phyloP scores from a whole-genome alignment of 2,113 vertebrate species.

The Petroica traversi region DNA sequence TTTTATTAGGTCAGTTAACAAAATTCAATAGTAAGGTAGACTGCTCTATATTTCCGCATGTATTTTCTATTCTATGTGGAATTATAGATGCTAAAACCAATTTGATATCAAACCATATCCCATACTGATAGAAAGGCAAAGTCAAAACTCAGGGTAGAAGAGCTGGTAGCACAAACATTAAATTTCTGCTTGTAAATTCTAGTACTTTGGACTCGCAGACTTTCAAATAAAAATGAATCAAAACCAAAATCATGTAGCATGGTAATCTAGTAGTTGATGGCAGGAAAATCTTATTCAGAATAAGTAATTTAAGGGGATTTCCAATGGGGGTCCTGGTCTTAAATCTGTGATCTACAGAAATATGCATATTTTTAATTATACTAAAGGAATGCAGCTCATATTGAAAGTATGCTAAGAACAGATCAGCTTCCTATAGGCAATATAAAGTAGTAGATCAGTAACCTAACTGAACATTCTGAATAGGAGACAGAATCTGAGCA shows the following conservation, averaged over 20 bases:
- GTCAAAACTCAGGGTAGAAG: neutral
- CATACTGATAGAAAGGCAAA: neutral
- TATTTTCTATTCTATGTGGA: neutral
- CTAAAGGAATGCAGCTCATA: neutral
- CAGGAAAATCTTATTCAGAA: neutral
- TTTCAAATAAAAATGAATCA: neutral
- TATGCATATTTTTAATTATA: neutral
- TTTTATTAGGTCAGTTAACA: neutral
- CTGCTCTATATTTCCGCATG: neutral
- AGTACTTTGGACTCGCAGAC: neutral
- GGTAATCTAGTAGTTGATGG: neutral
- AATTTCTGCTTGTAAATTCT: neutral
- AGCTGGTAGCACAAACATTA: neutral
- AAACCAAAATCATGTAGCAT: neutral
- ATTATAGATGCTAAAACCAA: neutral
- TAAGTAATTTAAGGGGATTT: neutral
- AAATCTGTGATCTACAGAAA: neutral
- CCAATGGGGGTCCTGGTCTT: neutral
- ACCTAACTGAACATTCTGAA: neutral
- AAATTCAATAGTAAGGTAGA: neutral
- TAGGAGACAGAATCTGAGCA: neutral
- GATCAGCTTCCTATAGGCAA: neutral
- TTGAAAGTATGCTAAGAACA: neutral
- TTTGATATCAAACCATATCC: neutral
- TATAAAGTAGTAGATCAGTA: neutral